Evolutionary conservation across 2,797 vertebrate species (phyloP), one percentile per base, ranked within the genome.

Genomic region (Myotis vivesi): DNA sequence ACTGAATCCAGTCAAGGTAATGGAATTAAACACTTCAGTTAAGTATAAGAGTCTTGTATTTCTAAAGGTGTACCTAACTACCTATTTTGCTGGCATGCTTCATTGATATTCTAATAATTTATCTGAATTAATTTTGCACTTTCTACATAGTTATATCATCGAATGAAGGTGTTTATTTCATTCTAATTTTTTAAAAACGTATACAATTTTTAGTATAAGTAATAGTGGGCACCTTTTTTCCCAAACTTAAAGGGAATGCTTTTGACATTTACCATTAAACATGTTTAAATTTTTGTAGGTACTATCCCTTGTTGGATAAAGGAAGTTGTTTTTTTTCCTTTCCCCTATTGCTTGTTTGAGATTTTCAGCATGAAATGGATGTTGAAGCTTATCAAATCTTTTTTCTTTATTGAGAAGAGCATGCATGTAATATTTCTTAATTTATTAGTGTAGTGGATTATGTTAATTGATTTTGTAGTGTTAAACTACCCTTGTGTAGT

Each of bases 1-100:
- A 53, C 97, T 82, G 98, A 98, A 85, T 94, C 97, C 3, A 77
- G 82, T 77, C 98, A 98, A 97, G 97, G 98, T 98, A 98, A 98
- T 80, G 53, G 20, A 92, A 71, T 96, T 77, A 49, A 80, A 25
- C 46, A 51, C 81, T 92, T 87, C 19, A 87, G 13, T 81, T 86
- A 86, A 86, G 38, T 95, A 62, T 92, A 55, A 80, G 13, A 64
- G 51, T 82, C 25, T 68, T 69, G 38, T 55, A 75, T 81, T 41
- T 73, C 10, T 84, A 17, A 80, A 68, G 20, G 20, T 49, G 20
- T 73, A 62, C 5, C 59, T 62, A 91, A 46, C 22, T 89, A 79
- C 10, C 82, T 91, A 8, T 76, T 95, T 95, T 94, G 73, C 19
- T 91, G 68, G 17, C 68, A 11, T 6, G 66, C 36, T 83, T 95